These are phyloP conservation scores for Blomia tropicalis DNA, from an alignment of 2,888 invertebrate species.

Conservation along the genomic window DNA sequence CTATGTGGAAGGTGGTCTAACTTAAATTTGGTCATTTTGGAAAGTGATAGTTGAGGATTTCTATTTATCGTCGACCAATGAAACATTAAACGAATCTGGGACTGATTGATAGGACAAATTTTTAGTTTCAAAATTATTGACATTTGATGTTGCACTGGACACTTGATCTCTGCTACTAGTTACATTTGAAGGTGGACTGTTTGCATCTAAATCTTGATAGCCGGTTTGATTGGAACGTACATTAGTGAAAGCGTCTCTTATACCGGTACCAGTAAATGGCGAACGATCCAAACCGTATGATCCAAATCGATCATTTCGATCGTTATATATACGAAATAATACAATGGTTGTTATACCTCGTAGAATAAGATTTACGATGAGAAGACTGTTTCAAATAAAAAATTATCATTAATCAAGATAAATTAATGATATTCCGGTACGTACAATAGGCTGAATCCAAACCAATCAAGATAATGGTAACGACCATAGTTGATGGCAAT, in stretches of 20 bases:
- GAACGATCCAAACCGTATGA: slow-evolving; percentile 15
- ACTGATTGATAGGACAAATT: slow-evolving; percentile 17
- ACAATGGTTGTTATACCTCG: slow-evolving; percentile 20
- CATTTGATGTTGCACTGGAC: too few relatives aligned
- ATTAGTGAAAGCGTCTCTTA: neutral
- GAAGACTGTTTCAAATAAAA: neutral
- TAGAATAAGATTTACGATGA: slow-evolving; percentile 19
- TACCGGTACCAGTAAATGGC: neutral
- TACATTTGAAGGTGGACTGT: neutral
- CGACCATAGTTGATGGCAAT: slow-evolving; percentile 15
- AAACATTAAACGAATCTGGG: slow-evolving; percentile 1
- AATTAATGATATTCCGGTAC: neutral
- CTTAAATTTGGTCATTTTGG: too few relatives aligned
- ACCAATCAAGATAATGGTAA: neutral
- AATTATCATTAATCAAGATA: neutral
- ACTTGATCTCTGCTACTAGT: neutral
- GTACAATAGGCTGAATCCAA: slow-evolving; percentile 19
- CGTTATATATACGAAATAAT: slow-evolving; percentile 19
- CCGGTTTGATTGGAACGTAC: neutral
- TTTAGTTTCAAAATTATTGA: too few relatives aligned
- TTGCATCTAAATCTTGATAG: slow-evolving; percentile 1
- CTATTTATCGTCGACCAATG: neutral
- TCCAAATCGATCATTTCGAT: slow-evolving; percentile 16
- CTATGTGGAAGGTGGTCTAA: too few relatives aligned
- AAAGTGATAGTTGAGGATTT: too few relatives aligned